Percentiles rank a stretch among this genome's conserved stretches.
phyloP scores from a whole-genome alignment of 2,888 invertebrate genomes.

The Neria commutata region DNA sequence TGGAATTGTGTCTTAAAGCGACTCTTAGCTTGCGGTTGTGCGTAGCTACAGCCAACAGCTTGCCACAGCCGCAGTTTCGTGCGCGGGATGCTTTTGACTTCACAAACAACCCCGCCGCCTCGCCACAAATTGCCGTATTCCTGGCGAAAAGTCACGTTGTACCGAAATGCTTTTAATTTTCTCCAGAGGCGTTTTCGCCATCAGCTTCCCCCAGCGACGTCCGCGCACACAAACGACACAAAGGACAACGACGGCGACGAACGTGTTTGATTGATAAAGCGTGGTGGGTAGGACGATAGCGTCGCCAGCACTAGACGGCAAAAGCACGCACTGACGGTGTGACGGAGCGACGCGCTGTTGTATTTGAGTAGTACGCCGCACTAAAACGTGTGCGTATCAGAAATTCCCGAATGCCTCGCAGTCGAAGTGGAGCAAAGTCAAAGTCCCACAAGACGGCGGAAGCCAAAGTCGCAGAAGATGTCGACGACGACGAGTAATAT shows the following conservation, averaged over 20 bases:
- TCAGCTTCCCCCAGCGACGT: not conserved
- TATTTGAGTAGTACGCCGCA: not conserved
- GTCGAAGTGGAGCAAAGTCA: not conserved
- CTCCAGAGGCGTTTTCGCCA: not conserved
- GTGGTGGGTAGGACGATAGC: not conserved
- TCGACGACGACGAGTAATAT: too few relatives aligned
- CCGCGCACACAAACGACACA: not conserved
- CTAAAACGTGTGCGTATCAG: not conserved
- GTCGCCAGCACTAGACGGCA: not conserved
- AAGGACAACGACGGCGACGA: not conserved
- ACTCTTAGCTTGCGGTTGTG: too few relatives aligned
- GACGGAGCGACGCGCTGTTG: too few relatives aligned
- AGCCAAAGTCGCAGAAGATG: too few relatives aligned
- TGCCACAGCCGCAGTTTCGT: too few relatives aligned
- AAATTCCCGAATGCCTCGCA: not conserved
- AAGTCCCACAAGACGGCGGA: too few relatives aligned
- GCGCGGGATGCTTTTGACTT: too few relatives aligned
- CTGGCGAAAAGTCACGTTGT: constrained; percentile 5
- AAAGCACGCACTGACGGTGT: too few relatives aligned
- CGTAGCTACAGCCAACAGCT: too few relatives aligned
- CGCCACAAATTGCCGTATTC: too few relatives aligned
- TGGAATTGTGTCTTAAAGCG: too few relatives aligned
- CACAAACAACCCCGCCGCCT: too few relatives aligned
- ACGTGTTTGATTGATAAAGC: not conserved
- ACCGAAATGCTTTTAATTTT: not conserved